These are phyloP conservation scores for Amaurobius ferox DNA, from an alignment of 2,888 invertebrate genomes.

Conservation along the genomic window DNA sequence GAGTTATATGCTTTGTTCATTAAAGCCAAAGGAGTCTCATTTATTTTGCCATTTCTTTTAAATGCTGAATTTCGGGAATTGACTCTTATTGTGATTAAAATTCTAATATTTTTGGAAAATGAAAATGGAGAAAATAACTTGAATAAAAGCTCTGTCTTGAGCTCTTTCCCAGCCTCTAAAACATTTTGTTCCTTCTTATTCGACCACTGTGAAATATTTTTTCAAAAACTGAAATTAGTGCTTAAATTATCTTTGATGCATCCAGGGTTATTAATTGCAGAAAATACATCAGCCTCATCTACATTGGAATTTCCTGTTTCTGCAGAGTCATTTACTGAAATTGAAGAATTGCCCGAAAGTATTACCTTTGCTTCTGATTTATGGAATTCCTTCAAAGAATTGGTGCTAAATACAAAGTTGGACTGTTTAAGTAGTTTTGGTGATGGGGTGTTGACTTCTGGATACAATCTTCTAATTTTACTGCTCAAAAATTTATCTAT, in stretches of 20 bases:
- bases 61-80: slow-evolving; percentile 30
- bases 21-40: slow-evolving; percentile 27
- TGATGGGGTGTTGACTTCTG: slow-evolving; percentile 33
- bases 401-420: slow-evolving; percentile 25
- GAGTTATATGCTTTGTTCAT: slow-evolving; percentile 35
- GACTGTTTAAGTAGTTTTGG: slow-evolving; percentile 21
- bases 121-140: not conserved
- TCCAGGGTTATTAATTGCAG: not conserved
- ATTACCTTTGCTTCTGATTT: slow-evolving; percentile 44
- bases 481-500: slow-evolving; percentile 46
- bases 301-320: too few relatives aligned
- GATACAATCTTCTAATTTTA: slow-evolving; percentile 39
- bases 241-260: not conserved
- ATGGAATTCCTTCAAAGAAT: slow-evolving; percentile 45
- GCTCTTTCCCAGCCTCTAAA: slow-evolving; percentile 23
- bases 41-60: slow-evolving; percentile 30
- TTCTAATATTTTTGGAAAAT: slow-evolving; percentile 51
- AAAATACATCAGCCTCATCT: not conserved
- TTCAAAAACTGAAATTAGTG: not conserved
- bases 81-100: slow-evolving; percentile 34
- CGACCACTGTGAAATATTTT: slow-evolving; percentile 18
- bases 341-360: slow-evolving; percentile 7
- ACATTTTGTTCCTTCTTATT: slow-evolving; percentile 39
- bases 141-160: not conserved
- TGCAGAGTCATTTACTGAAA: not conserved